Percentiles rank a stretch among this genome's conserved stretches.
Conservation (phyloP, 2,113 vertebrate genomes). For the Morone saxatilis region DNA sequence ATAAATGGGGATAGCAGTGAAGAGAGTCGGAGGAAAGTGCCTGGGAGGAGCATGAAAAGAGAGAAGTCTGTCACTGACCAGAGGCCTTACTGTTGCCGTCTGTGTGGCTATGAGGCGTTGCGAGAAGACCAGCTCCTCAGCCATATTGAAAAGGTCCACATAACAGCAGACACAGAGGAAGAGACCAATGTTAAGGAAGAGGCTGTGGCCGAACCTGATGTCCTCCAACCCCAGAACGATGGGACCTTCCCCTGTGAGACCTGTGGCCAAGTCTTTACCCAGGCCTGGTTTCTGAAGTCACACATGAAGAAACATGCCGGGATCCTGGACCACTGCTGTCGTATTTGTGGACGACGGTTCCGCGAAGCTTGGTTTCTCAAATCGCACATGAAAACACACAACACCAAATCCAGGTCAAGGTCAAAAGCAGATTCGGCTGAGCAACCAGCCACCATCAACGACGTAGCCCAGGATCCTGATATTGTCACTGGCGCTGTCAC, state of each 20-base stretch:
- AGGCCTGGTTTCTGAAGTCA: conserved; percentile 95
- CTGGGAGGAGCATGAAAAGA: conserved; percentile 88
- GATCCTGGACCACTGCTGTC: conserved; percentile 93
- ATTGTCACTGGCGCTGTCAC: conserved; percentile 68
- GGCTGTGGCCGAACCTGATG: conserved; percentile 73
- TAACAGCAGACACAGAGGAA: conserved; percentile 87
- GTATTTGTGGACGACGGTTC: conserved; percentile 93
- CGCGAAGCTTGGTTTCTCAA: conserved; percentile 97
- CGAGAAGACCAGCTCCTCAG: conserved; percentile 92
- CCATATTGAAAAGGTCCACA: conserved; percentile 93
- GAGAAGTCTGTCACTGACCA: conserved; percentile 84
- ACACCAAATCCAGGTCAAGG: conserved; percentile 86
- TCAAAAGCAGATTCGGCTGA: conserved; percentile 85
- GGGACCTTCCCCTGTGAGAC: conserved; percentile 92
- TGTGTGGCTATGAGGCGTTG: conserved; percentile 89
- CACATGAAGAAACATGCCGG: conserved; percentile 96
- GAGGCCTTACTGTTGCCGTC: conserved; percentile 89
- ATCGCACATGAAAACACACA: conserved; percentile 97
- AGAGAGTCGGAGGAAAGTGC: conserved; percentile 86
- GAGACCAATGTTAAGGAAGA: conserved; percentile 82
- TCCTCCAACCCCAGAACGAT: conserved; percentile 80
- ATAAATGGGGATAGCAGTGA: conserved; percentile 84
- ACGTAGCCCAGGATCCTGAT: conserved; percentile 89
- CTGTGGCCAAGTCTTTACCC: conserved; percentile 93
- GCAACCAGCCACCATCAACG: conserved; percentile 91